Evolutionary conservation across 2,888 invertebrate genomes (phyloP).

Genomic region (Macaria liturata): DNA sequence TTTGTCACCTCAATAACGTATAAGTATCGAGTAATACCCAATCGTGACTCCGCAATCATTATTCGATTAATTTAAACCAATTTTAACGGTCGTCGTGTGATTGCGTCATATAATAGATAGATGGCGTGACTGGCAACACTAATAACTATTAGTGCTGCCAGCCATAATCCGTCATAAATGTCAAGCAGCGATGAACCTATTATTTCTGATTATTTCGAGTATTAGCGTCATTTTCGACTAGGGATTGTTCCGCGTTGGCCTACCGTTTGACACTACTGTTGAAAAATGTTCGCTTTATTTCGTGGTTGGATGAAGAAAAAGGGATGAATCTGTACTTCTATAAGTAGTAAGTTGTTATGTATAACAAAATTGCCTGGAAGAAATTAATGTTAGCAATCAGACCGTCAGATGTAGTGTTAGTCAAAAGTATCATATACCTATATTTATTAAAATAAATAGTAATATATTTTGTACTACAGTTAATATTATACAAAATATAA

Average conservation of each 20-base stretch:
- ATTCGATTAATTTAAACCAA: constrained; percentile 62
- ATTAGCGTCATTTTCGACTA: constrained; percentile 51
- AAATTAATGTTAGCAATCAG: too few relatives aligned
- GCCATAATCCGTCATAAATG: constrained; percentile 79
- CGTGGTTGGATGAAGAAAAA: too few relatives aligned
- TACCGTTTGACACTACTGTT: too few relatives aligned
- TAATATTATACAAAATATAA: too few relatives aligned
- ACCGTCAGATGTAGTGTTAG: too few relatives aligned
- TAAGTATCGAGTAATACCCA: constrained; percentile 47
- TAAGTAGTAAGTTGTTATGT: too few relatives aligned
- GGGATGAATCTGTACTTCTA: too few relatives aligned
- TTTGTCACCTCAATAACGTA: constrained; percentile 45
- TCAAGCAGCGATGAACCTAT: constrained; percentile 63
- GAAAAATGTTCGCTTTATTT: too few relatives aligned
- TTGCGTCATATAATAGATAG: constrained; percentile 74
- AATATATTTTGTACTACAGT: too few relatives aligned
- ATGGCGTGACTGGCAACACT: constrained; percentile 69
- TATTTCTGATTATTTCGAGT: constrained; percentile 70
- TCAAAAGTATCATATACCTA: too few relatives aligned
- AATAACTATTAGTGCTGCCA: constrained; percentile 68
- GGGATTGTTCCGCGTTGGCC: background rate
- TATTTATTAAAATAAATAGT: too few relatives aligned
- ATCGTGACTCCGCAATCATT: constrained; percentile 44
- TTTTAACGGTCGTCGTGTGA: constrained; percentile 58
- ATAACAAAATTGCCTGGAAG: too few relatives aligned